A percentile compares a stretch with the other conserved stretches of the same genome.
Conservation (phyloP, 2,797 vertebrate genomes). For the Gobio occitaniae region DNA sequence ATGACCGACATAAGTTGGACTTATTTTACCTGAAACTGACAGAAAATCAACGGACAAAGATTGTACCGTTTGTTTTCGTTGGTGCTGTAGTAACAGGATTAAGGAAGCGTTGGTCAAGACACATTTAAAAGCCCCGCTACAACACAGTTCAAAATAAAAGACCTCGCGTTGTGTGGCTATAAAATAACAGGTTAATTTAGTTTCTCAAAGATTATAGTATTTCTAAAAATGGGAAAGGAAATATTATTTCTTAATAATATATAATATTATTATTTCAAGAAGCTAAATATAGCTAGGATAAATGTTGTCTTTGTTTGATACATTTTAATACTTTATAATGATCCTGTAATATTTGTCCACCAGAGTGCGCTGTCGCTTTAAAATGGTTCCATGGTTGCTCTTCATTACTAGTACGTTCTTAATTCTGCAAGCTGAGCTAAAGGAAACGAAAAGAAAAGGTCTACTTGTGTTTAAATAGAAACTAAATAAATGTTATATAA, state of each 20-base stretch:
- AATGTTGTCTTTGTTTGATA: not conserved
- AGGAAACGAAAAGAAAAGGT: not conserved
- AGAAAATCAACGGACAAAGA: not conserved
- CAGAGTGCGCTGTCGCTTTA: slow-evolving; percentile 16
- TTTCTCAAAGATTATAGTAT: not conserved
- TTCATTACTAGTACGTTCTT: not conserved
- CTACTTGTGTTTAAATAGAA: not conserved
- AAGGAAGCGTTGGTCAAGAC: not conserved
- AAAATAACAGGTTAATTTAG: not conserved
- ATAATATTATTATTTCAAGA: not conserved
- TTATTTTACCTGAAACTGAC: not conserved
- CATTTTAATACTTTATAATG: not conserved
- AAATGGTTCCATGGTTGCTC: not conserved
- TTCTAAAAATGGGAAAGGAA: not conserved
- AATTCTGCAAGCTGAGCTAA: not conserved
- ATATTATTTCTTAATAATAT: not conserved
- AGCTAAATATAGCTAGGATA: not conserved
- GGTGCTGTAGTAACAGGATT: slow-evolving; percentile 19
- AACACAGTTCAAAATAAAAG: slow-evolving; percentile 45
- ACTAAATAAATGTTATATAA: not conserved
- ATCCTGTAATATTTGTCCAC: not conserved
- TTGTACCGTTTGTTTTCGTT: slow-evolving; percentile 21
- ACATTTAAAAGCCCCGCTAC: slow-evolving; percentile 50
- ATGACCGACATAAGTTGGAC: not conserved
- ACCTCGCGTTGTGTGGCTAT: not conserved